Evolutionary conservation across 2,888 invertebrate genomes (phyloP).

Genomic region (Rhagophthalmus giganteus): DNA sequence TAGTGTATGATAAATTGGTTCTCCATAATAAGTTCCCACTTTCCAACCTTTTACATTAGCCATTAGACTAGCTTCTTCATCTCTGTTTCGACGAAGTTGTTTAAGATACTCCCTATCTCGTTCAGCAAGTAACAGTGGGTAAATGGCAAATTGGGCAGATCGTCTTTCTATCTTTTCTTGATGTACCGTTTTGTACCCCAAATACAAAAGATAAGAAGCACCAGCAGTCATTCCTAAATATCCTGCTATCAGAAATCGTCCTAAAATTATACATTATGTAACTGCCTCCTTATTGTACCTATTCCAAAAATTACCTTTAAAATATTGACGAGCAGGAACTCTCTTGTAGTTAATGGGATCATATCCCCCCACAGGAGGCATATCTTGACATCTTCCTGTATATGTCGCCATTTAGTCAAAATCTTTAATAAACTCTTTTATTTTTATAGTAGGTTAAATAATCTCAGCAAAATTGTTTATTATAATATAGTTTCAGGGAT

Average conservation of each 20-base stretch:
- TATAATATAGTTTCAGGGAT: too few relatives aligned
- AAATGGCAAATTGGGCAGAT: conserved; percentile 75
- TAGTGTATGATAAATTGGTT: conserved; percentile 75
- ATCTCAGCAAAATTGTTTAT: too few relatives aligned
- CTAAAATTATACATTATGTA: conserved; percentile 53
- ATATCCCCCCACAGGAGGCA: conserved; percentile 94
- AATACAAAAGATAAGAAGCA: conserved; percentile 62
- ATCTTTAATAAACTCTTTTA: too few relatives aligned
- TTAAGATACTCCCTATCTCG: conserved; percentile 82
- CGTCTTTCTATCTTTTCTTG: conserved; percentile 72
- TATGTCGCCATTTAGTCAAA: too few relatives aligned
- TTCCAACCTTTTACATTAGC: conserved; percentile 88
- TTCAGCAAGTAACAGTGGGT: conserved; percentile 80
- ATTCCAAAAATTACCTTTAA: conserved; percentile 61
- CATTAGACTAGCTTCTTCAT: conserved; percentile 87
- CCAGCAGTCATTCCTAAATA: conserved; percentile 62
- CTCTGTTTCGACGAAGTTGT: conserved; percentile 76
- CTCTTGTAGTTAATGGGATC: conserved; percentile 72
- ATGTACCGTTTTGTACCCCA: conserved; percentile 59
- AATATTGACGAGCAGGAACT: conserved; percentile 71
- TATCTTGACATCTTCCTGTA: conserved; percentile 79
- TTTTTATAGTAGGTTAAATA: too few relatives aligned
- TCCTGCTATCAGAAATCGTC: conserved; percentile 65
- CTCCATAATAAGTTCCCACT: conserved; percentile 86
- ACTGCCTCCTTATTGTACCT: conserved; percentile 14